These are phyloP conservation scores for Adineta ricciae DNA, from an alignment of 2,888 invertebrate species.

Conservation along the genomic window DNA sequence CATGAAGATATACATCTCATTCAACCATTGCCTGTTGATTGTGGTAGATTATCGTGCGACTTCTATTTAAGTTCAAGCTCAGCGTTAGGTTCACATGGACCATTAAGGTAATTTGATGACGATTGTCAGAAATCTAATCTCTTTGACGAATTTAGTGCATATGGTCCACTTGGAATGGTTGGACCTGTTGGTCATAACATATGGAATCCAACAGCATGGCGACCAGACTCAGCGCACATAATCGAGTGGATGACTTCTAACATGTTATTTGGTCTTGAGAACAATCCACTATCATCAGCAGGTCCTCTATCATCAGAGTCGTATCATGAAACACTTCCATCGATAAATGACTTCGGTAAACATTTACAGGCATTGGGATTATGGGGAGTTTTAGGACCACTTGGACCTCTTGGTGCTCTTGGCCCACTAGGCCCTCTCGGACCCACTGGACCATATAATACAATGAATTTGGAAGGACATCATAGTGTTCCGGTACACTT, in stretches of 20 bases:
- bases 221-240: not conserved
- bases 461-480: not conserved
- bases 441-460: constrained; percentile 19
- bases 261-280: not conserved
- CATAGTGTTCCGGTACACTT: not conserved
- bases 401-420: constrained; percentile 28
- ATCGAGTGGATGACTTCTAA: not conserved
- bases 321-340: constrained; percentile 17
- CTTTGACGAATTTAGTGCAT: not conserved
- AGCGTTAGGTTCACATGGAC: constrained; percentile 28
- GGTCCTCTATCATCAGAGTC: constrained; percentile 22
- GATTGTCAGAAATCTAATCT: not conserved
- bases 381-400: constrained; percentile 28
- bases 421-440: constrained; percentile 30
- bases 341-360: constrained; percentile 23
- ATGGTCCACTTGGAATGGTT: constrained; percentile 18
- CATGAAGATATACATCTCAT: not conserved
- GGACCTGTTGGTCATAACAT: not conserved
- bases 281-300: constrained; percentile 14
- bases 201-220: constrained; percentile 16
- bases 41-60: constrained; percentile 18
- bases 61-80: constrained; percentile 23
- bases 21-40: constrained; percentile 9
- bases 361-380: constrained; percentile 30
- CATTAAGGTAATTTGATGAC: not conserved